These are phyloP conservation scores for Petrolisthes cinctipes DNA, from an alignment of 2,888 invertebrate species.

Conservation along the genomic window DNA sequence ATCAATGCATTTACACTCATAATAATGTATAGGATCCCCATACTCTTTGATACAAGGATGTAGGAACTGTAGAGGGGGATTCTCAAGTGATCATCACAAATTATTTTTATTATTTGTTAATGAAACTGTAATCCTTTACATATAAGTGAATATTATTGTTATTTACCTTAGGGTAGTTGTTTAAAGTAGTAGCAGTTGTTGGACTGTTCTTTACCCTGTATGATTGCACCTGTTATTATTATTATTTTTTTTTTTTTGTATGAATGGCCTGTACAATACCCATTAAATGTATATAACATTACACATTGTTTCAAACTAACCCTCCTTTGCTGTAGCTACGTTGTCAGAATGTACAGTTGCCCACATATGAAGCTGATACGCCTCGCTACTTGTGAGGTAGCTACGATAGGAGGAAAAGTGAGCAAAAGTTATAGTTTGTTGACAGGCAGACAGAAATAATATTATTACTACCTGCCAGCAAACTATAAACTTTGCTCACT, in stretches of 20 bases:
- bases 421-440: too few species aligned
- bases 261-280: slow-evolving; percentile 3
- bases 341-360: neutral
- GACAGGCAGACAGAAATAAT: too few species aligned
- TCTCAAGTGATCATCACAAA: neutral
- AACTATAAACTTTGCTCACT: too few species aligned
- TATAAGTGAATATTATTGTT: slow-evolving; percentile 15
- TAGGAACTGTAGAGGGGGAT: neutral
- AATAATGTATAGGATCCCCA: neutral
- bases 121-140: neutral
- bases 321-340: neutral
- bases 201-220: neutral
- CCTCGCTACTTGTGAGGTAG: too few species aligned
- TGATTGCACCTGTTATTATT: slow-evolving; percentile 4
- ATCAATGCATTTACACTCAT: neutral
- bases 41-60: neutral
- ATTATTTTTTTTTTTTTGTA: neutral
- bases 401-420: too few species aligned
- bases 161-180: neutral
- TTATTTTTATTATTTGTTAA: neutral
- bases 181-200: neutral
- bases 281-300: slow-evolving; percentile 2
- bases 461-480: too few species aligned
- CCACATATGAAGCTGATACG: too few species aligned
- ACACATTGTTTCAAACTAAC: neutral